phyloP scores from a whole-genome alignment of 2,113 vertebrate genomes.

The Nannospalax galili region DNA sequence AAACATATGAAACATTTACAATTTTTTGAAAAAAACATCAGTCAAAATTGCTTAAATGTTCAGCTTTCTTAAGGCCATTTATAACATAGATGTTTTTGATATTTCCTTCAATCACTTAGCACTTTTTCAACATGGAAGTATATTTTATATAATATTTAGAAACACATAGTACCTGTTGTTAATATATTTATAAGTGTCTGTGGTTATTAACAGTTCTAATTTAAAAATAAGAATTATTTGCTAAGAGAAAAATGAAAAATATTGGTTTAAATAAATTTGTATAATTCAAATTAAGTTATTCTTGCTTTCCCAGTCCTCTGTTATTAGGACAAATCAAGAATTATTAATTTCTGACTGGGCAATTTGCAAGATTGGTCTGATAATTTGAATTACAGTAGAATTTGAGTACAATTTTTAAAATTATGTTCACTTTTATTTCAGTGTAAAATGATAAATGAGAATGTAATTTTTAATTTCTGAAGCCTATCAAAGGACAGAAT shows the following conservation, averaged over 20 bases:
- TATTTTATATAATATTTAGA: slow-evolving; percentile 12
- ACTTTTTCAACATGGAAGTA: not conserved
- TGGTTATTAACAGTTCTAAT: not conserved
- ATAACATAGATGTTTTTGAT: not conserved
- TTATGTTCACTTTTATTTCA: slow-evolving; percentile 51
- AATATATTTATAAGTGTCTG: not conserved
- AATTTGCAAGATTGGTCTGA: not conserved
- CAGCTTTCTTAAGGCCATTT: not conserved
- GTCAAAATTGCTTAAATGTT: not conserved
- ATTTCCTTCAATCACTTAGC: not conserved
- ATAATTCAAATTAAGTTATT: slow-evolving; percentile 27
- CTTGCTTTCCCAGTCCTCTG: not conserved
- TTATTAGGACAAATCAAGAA: slow-evolving; percentile 15
- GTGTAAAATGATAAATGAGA: not conserved
- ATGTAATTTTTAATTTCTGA: not conserved
- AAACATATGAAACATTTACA: not conserved
- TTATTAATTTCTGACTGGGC: slow-evolving; percentile 11
- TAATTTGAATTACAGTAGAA: slow-evolving; percentile 31
- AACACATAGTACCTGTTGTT: not conserved
- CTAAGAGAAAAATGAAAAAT: slow-evolving; percentile 19
- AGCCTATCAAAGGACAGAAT: not conserved
- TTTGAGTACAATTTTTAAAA: not conserved
- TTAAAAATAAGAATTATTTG: slow-evolving; percentile 33
- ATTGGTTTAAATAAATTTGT: slow-evolving; percentile 10
- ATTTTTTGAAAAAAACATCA: not conserved